Evolutionary conservation across 2,888 invertebrate genomes (phyloP), one percentile per base, ranked within the genome.

Genomic region (Trissoscelio sp.): DNA sequence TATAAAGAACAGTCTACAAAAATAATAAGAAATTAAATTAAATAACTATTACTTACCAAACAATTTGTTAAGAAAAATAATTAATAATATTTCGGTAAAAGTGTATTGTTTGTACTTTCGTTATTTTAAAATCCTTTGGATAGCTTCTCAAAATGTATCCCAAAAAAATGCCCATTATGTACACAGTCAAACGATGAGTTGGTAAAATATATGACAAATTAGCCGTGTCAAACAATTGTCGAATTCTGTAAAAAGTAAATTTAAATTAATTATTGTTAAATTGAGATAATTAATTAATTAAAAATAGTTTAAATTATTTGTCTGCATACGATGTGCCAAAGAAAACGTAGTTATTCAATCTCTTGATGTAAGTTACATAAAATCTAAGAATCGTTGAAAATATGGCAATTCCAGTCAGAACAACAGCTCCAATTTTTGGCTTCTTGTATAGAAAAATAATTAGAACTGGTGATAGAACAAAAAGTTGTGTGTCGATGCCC

Each of bases 401-500:
- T 0, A 91, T 85, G 11, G 93, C 94, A 16, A 94, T 82, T 6
- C 88, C 55, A 0, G 91, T 75, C 3, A 95, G 89, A 0, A 92
- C 72, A 2, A 91, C 48, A 1, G 92, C 85, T 5, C 94, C 94
- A 6, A 88, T 84, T 79, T 92, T 92, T 1, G 94, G 94, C 93
- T 93, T 94, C 83, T 93, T 94, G 93, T 94, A 95, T 14, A 95
- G 86, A 1, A 92, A 67, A 48, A 92, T 90, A 2, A 94, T 92
- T 86, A 95, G 90, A 5, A 94, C 84, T 0, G 95, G 95, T 0
- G 95, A 94, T 14, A 93, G 85, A 0, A 93, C 92, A 87, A 95
- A 95, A 18, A 95, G 89, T 89, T 95, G 94, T 0, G 94, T 95
- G 86, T 95, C 95, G 80, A 95, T 95, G 34, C 95, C 95, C 58